These are phyloP conservation scores for Paratilapia polleni DNA, from an alignment of 2,113 vertebrate species.

Conservation along the genomic window DNA sequence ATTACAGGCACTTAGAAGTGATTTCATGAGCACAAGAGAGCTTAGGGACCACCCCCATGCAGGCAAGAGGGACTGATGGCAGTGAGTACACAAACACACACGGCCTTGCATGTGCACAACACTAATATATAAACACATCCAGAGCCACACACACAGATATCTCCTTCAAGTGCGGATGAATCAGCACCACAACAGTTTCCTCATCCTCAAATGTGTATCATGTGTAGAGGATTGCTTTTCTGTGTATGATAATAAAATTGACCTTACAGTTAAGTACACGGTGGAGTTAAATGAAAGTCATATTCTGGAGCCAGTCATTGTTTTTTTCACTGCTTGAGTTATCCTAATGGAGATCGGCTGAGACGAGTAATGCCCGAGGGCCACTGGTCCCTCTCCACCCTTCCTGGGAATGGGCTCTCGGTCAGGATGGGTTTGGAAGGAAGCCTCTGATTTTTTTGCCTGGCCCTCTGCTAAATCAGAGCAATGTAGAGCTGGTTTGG, in stretches of 20 bases:
- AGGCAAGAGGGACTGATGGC: slow-evolving; percentile 15
- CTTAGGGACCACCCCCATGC: slow-evolving; percentile 70
- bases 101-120: not conserved
- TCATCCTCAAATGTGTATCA: slow-evolving; percentile 9
- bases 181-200: not conserved
- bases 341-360: slow-evolving; percentile 53
- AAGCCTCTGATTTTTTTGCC: slow-evolving; percentile 48
- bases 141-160: not conserved
- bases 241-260: slow-evolving; percentile 26
- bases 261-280: slow-evolving; percentile 37
- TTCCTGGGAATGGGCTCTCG: slow-evolving; percentile 59
- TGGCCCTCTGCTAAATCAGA: slow-evolving; percentile 58
- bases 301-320: slow-evolving; percentile 39
- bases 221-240: not conserved
- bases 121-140: not conserved
- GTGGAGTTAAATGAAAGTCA: slow-evolving; percentile 31
- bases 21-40: slow-evolving; percentile 71
- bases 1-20: slow-evolving; percentile 76
- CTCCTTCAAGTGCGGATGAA: slow-evolving; percentile 8
- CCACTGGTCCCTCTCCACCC: slow-evolving; percentile 57
- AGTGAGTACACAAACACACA: slow-evolving; percentile 49
- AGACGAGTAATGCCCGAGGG: slow-evolving; percentile 60
- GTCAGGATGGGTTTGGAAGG: slow-evolving; percentile 64
- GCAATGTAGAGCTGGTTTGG: slow-evolving; percentile 58
- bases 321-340: slow-evolving; percentile 44